Conservation (phyloP, 2,888 invertebrate genomes). For the Calliphora vomitoria region DNA sequence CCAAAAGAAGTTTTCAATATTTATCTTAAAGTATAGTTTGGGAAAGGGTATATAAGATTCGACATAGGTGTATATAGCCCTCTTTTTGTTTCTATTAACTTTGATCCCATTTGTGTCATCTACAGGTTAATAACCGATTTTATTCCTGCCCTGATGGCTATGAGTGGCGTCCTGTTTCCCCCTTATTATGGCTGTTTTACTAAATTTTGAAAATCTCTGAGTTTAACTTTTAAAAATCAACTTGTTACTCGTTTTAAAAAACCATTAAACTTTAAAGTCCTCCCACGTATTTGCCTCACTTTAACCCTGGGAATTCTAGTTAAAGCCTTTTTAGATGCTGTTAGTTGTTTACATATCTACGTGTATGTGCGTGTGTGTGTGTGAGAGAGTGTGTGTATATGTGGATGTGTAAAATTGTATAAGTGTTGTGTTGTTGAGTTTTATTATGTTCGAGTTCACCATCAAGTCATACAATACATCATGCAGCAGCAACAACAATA, state of each 20-base stretch:
- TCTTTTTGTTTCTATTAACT: too few species aligned
- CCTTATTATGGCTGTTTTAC: too few species aligned
- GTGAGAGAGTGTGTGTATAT: too few species aligned
- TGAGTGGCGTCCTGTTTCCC: too few species aligned
- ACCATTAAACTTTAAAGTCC: neutral
- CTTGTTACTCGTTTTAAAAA: neutral
- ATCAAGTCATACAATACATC: constrained; percentile 50
- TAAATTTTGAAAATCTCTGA: too few species aligned
- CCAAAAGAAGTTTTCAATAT: too few species aligned
- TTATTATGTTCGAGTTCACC: constrained; percentile 62
- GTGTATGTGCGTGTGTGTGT: neutral
- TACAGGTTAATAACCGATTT: too few species aligned
- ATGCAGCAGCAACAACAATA: constrained; percentile 19
- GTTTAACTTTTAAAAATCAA: neutral
- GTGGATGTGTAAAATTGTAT: neutral
- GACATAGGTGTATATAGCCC: too few species aligned
- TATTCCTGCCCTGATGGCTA: too few species aligned
- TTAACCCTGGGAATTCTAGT: constrained; percentile 64
- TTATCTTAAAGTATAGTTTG: too few species aligned
- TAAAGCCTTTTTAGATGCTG: constrained; percentile 39
- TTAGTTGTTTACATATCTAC: neutral
- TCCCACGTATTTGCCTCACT: constrained; percentile 24
- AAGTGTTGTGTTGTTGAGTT: constrained; percentile 55
- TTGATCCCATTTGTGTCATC: too few species aligned
- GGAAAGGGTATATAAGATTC: too few species aligned